These are phyloP conservation scores for Macrosoma leucophasiata DNA, from an alignment of 2,888 invertebrate genomes.

Conservation along the genomic window DNA sequence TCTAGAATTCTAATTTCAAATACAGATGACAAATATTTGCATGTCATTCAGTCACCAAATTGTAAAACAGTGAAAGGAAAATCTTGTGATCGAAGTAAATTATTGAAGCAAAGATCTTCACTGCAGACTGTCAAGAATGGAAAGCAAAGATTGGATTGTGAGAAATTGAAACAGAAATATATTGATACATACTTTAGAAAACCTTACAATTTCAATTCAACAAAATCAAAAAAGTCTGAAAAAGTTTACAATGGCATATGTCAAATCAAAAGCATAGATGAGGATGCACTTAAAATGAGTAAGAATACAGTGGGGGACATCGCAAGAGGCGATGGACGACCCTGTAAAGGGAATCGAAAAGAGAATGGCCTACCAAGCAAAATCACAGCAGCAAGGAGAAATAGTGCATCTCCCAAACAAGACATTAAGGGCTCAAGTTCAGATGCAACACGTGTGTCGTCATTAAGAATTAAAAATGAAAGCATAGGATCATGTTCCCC, in stretches of 20 bases:
- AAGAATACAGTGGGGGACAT: constrained; percentile 46
- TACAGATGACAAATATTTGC: constrained; percentile 58
- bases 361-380: constrained; percentile 38
- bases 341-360: constrained; percentile 29
- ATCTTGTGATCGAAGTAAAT: constrained; percentile 43
- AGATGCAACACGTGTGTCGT: constrained; percentile 31
- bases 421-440: constrained; percentile 38
- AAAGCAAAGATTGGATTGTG: constrained; percentile 27
- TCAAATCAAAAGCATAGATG: constrained; percentile 34
- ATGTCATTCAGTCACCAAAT: constrained; percentile 69
- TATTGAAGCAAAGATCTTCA: constrained; percentile 34
- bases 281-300: constrained; percentile 51
- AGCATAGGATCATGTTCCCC: constrained; percentile 41
- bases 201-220: constrained; percentile 32
- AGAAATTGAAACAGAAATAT: constrained; percentile 44
- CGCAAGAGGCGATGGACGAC: constrained; percentile 40
- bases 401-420: constrained; percentile 30
- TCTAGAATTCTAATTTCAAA: constrained; percentile 69
- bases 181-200: constrained; percentile 47
- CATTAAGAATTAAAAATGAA: constrained; percentile 31
- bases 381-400: constrained; percentile 29
- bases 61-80: constrained; percentile 61
- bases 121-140: constrained; percentile 37
- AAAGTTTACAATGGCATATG: constrained; percentile 21
- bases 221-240: constrained; percentile 22